A percentile compares a stretch with the other conserved stretches of the same genome.
These are phyloP conservation scores for Rhagonycha fulva DNA, from an alignment of 2,888 invertebrate genomes.

Conservation along the genomic window DNA sequence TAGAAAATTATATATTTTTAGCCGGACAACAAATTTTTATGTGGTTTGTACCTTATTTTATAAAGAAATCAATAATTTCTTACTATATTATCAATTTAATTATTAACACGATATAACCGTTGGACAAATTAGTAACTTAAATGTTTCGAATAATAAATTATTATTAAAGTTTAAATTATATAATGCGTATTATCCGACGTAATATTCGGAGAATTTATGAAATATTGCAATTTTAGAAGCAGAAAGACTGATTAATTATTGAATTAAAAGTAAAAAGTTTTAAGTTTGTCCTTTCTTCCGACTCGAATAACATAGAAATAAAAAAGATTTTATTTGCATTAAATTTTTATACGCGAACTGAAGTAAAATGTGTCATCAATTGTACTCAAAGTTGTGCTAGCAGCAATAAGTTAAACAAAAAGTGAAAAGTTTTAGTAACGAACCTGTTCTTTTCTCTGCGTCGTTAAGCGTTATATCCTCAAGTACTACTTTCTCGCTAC, in stretches of 20 bases:
- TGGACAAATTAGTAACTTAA: not conserved
- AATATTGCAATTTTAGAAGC: not conserved
- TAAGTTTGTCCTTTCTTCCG: not conserved
- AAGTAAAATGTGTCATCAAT: not conserved
- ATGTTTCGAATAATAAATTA: not conserved
- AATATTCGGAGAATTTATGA: not conserved
- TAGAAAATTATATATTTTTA: not conserved
- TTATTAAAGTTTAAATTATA: not conserved
- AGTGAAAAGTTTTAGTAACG: conserved; percentile 30
- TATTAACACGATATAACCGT: not conserved
- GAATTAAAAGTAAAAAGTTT: not conserved
- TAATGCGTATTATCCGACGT: not conserved
- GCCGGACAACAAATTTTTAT: not conserved
- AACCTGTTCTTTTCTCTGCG: conserved; percentile 84
- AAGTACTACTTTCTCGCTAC: conserved; percentile 78
- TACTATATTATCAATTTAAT: not conserved
- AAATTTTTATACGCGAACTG: not conserved
- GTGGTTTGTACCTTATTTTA: not conserved
- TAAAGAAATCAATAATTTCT: not conserved
- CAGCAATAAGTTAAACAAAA: not conserved
- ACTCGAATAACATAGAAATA: not conserved
- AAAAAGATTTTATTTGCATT: not conserved
- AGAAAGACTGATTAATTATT: not conserved
- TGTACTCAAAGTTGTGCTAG: not conserved
- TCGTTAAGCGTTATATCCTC: conserved; percentile 88